A percentile compares a stretch with the other conserved stretches of the same genome.
phyloP scores from a whole-genome alignment of 1,140 invertebrate species.

The Micrasema minimum region DNA sequence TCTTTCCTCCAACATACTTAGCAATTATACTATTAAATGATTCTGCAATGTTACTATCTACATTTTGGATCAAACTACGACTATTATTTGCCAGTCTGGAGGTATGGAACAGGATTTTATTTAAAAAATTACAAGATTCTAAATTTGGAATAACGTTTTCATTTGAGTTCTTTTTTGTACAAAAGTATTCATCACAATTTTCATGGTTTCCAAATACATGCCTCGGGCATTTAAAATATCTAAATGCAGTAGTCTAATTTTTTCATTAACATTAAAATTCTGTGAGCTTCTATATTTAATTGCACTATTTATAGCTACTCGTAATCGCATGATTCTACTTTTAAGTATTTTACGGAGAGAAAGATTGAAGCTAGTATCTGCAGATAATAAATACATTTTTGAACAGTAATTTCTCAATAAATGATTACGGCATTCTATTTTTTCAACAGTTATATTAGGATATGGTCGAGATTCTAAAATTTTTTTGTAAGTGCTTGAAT shows the following conservation, averaged over 20 bases:
- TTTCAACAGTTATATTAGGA: slow-evolving; percentile 55
- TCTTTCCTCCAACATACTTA: slow-evolving; percentile 54
- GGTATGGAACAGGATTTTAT: background rate
- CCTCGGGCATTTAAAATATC: background rate
- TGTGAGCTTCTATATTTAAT: background rate
- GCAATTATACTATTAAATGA: slow-evolving; percentile 52
- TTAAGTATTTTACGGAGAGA: background rate
- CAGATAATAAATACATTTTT: slow-evolving; percentile 40
- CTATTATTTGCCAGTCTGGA: slow-evolving; percentile 41
- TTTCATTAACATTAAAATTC: background rate
- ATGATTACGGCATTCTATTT: slow-evolving; percentile 59
- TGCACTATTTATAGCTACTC: background rate
- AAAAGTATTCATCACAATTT: slow-evolving; percentile 1
- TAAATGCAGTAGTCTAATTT: background rate
- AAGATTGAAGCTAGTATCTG: background rate
- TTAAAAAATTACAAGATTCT: background rate
- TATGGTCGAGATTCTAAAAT: slow-evolving; percentile 56
- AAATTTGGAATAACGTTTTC: background rate
- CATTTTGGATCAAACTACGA: slow-evolving; percentile 51
- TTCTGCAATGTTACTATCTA: slow-evolving; percentile 53
- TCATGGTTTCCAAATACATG: slow-evolving; percentile 5
- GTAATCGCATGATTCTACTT: background rate
- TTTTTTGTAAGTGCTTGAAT: slow-evolving; percentile 58
- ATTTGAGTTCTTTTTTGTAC: background rate
- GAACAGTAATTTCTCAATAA: slow-evolving; percentile 53